phyloP scores from a whole-genome alignment of 2,113 vertebrate genomes.

The Solenodon paradoxus region DNA sequence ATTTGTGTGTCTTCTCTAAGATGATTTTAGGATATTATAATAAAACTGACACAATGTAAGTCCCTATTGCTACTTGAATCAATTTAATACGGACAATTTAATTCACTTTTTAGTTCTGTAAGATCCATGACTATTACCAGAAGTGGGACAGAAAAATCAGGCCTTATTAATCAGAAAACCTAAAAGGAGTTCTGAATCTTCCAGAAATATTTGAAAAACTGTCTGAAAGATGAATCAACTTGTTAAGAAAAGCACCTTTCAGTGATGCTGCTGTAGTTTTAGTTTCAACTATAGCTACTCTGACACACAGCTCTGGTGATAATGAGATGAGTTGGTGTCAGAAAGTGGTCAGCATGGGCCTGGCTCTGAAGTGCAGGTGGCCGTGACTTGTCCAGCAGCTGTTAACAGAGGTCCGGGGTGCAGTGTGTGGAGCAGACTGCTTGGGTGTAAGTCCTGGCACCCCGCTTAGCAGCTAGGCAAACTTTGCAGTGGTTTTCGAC shows the following conservation, averaged over 20 bases:
- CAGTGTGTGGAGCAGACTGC: background rate
- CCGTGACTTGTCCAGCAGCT: too few relatives aligned
- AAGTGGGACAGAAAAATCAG: background rate
- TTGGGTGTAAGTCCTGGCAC: background rate
- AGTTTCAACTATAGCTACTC: background rate
- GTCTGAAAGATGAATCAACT: background rate
- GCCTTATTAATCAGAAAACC: background rate
- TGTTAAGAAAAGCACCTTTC: constrained; percentile 2
- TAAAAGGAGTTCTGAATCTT: background rate
- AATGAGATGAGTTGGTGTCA: background rate
- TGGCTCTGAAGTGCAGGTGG: background rate
- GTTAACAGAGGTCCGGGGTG: background rate
- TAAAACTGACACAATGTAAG: constrained; percentile 18
- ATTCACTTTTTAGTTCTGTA: background rate
- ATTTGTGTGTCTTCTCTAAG: constrained; percentile 33
- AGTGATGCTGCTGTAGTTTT: background rate
- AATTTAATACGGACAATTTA: background rate
- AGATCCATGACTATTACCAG: background rate
- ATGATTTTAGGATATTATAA: constrained; percentile 32
- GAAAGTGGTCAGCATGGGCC: background rate
- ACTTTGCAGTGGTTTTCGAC: background rate
- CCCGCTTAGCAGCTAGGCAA: background rate
- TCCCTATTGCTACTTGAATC: constrained; percentile 16
- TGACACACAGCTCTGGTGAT: background rate
- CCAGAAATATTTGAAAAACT: constrained; percentile 1